Conservation (phyloP, 2,113 vertebrate species). For the Cygnus atratus region DNA sequence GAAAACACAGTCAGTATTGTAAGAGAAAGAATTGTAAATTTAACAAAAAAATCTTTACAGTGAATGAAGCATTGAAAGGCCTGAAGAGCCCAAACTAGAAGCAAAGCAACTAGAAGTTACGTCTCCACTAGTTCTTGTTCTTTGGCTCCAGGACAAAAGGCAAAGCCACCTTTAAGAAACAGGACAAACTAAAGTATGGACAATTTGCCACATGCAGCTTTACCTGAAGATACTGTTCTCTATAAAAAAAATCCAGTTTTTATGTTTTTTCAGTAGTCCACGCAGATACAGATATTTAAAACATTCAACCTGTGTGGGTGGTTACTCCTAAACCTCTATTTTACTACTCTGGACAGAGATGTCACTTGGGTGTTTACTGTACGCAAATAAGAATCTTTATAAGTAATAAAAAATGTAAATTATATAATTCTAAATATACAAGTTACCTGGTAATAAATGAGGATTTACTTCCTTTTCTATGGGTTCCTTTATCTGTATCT, state of each 20-base stretch:
- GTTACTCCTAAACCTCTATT: neutral
- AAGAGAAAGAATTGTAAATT: neutral
- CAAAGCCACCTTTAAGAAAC: neutral
- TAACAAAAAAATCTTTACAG: neutral
- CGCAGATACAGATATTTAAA: neutral
- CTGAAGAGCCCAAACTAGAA: neutral
- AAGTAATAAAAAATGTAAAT: neutral
- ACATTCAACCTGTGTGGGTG: neutral
- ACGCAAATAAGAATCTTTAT: neutral
- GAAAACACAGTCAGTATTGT: neutral
- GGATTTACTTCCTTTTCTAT: slow-evolving; percentile 81
- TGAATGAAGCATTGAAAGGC: neutral
- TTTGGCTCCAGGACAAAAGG: neutral
- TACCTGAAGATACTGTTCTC: neutral
- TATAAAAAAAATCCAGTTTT: neutral
- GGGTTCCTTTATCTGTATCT: slow-evolving; percentile 83
- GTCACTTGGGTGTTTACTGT: neutral
- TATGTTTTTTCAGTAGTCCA: neutral
- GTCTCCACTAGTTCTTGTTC: neutral
- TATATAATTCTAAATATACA: neutral
- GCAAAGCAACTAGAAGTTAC: neutral
- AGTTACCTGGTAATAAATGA: slow-evolving; percentile 84
- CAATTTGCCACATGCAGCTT: neutral
- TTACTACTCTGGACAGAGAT: neutral
- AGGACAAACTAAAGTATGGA: neutral